Conservation (phyloP, 2,888 invertebrate genomes). For the Ectemnius continuus region DNA sequence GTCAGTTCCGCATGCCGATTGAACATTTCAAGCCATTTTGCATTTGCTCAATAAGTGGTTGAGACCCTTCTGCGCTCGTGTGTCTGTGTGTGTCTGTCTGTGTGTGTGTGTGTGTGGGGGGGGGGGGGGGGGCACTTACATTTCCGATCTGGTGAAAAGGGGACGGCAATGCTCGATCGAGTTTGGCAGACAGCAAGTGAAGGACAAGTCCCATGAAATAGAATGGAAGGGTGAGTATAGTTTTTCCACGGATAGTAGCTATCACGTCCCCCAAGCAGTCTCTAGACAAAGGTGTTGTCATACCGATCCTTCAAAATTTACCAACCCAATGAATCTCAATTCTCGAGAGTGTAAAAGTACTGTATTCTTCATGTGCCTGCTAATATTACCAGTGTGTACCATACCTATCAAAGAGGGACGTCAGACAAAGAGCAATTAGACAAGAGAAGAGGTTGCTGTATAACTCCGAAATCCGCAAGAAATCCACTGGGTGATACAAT, state of each 20-base stretch:
- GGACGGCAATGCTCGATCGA: constrained; percentile 65
- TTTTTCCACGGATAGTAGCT: constrained; percentile 63
- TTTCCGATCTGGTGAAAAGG: constrained; percentile 59
- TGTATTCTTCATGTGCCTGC: too few relatives aligned
- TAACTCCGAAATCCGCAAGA: constrained; percentile 44
- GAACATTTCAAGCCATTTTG: not conserved
- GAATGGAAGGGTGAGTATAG: constrained; percentile 68
- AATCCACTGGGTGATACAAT: not conserved
- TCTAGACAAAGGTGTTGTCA: constrained; percentile 70
- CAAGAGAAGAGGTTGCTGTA: constrained; percentile 71
- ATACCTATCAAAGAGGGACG: constrained; percentile 73
- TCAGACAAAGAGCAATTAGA: constrained; percentile 65
- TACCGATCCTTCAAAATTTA: not conserved
- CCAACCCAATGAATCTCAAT: not conserved
- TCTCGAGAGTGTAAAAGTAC: not conserved
- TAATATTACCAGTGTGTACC: not conserved
- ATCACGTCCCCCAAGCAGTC: constrained; percentile 65
- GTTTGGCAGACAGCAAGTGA: constrained; percentile 65
- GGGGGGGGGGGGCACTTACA: constrained; percentile 47
- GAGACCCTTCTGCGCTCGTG: constrained; percentile 12
- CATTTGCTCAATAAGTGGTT: too few relatives aligned
- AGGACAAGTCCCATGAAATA: constrained; percentile 70
- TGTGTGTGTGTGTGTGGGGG: too few relatives aligned
- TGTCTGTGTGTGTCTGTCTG: too few relatives aligned
- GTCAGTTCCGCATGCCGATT: too few relatives aligned